These are phyloP conservation scores for Australoheros facetus DNA, from an alignment of 2,797 vertebrate genomes.

Conservation along the genomic window DNA sequence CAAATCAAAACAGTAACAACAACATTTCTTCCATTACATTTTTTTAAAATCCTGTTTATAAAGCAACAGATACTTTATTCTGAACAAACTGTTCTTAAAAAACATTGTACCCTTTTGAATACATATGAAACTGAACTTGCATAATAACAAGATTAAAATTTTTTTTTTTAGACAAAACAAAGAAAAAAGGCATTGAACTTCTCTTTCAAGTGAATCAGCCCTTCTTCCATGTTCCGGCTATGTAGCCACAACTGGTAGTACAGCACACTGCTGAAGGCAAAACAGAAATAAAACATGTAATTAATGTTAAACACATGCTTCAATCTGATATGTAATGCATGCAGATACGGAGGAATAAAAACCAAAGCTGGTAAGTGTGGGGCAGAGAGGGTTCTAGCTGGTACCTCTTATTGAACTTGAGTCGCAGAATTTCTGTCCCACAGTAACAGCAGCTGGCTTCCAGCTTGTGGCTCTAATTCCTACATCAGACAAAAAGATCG, in stretches of 20 bases:
- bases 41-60: background rate
- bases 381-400: background rate
- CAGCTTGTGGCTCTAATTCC: slow-evolving; percentile 90
- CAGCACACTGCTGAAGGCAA: background rate
- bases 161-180: no score
- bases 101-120: background rate
- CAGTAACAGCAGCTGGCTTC: slow-evolving; percentile 85
- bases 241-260: background rate
- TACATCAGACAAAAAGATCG: slow-evolving; percentile 19
- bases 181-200: background rate
- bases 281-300: background rate
- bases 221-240: background rate
- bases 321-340: no score
- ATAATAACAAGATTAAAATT: background rate
- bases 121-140: background rate
- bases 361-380: background rate
- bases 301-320: no score
- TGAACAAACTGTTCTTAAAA: background rate
- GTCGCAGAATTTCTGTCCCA: slow-evolving; percentile 82
- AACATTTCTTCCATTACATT: background rate
- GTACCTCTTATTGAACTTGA: slow-evolving; percentile 46
- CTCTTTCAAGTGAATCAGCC: background rate
- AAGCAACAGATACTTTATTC: background rate
- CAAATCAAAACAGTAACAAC: background rate
- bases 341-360: background rate